phyloP scores from a whole-genome alignment of 2,113 vertebrate genomes.

The Cebus imitator region DNA sequence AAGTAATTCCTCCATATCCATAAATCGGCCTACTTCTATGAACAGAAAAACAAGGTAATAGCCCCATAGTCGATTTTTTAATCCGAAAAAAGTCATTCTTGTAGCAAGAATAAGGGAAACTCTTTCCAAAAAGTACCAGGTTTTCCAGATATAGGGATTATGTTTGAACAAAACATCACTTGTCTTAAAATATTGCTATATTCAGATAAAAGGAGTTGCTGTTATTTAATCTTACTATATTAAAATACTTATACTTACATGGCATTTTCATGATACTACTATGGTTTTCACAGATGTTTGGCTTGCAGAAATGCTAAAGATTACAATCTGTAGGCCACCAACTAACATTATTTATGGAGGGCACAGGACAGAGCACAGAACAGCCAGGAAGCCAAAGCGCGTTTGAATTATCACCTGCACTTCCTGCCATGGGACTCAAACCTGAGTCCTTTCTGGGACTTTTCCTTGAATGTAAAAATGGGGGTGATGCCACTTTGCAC shows the following conservation, averaged over 20 bases:
- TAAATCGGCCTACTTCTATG: neutral
- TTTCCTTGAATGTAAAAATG: neutral
- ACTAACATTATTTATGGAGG: neutral
- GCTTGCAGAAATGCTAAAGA: neutral
- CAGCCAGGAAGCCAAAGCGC: accelerated
- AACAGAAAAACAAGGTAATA: neutral
- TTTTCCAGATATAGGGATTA: neutral
- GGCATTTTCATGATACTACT: neutral
- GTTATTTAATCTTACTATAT: neutral
- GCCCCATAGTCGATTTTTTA: accelerated
- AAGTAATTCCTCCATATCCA: accelerated
- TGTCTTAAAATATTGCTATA: accelerated
- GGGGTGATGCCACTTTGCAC: accelerated
- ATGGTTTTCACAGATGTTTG: neutral
- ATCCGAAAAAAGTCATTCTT: neutral
- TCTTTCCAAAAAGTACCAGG: neutral
- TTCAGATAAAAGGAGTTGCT: neutral
- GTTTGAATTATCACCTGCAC: accelerated
- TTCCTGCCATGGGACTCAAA: accelerated
- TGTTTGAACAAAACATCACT: neutral
- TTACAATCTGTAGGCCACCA: neutral
- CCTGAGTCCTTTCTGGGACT: neutral
- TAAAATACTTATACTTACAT: neutral
- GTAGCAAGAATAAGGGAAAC: neutral
- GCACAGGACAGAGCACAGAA: neutral